Evolutionary conservation across 2,888 invertebrate species (phyloP).

Genomic region (Smittia aterrima): DNA sequence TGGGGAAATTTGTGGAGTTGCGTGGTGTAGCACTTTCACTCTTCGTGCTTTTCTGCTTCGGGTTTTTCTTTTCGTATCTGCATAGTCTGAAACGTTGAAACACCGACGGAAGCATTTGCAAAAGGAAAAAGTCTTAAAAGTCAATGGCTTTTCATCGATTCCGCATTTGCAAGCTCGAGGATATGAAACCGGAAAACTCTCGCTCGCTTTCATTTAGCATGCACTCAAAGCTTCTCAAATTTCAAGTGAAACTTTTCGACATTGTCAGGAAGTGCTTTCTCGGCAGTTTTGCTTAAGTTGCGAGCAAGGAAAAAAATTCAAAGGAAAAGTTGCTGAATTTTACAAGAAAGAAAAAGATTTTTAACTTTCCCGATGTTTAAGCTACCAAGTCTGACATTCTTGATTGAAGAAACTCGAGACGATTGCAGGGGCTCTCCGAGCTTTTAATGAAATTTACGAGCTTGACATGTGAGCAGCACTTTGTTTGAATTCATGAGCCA

Average conservation of each 20-base stretch:
- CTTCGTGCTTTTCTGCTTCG: constrained; percentile 9
- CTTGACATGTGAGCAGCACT: neutral
- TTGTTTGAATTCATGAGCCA: neutral
- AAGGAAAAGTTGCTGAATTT: too few species aligned
- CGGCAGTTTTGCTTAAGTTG: neutral
- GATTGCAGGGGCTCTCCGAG: neutral
- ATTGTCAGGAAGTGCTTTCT: neutral
- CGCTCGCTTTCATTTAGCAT: neutral
- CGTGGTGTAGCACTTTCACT: constrained; percentile 34
- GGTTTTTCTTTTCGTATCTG: neutral
- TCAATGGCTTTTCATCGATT: constrained; percentile 40
- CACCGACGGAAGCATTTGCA: neutral
- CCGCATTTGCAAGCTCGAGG: constrained; percentile 27
- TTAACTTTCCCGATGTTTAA: neutral
- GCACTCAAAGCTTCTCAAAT: neutral
- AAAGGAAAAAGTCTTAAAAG: constrained; percentile 18
- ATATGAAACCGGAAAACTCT: neutral
- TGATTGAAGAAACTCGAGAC: neutral
- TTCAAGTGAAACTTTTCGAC: neutral
- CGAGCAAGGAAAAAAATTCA: neutral
- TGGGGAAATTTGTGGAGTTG: constrained; percentile 39
- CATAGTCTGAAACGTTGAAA: neutral
- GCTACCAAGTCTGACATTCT: neutral
- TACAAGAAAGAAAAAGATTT: neutral
- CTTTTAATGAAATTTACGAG: neutral